Percentiles rank a stretch among this genome's conserved stretches.
These are phyloP conservation scores for Enteromius viviparus DNA, from an alignment of 2,797 vertebrate genomes.

Conservation along the genomic window DNA sequence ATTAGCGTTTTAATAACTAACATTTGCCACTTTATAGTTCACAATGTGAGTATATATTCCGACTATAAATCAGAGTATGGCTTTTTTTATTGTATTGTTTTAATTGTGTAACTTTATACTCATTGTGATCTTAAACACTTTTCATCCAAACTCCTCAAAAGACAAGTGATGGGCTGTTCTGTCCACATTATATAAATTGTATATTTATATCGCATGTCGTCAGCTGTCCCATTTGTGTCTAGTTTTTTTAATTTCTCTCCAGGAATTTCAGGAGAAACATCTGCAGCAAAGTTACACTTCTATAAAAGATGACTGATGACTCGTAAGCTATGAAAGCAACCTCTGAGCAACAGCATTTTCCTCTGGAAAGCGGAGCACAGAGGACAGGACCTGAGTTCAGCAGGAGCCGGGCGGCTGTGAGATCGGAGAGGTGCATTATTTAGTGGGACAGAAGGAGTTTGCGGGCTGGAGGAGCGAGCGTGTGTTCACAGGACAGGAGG, in stretches of 20 bases:
- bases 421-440: constrained; percentile 26
- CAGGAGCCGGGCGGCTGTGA: constrained; percentile 4
- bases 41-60: not conserved
- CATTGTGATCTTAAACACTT: not conserved
- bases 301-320: not conserved
- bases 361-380: constrained; percentile 36
- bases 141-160: not conserved
- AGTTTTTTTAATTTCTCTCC: not conserved
- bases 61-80: not conserved
- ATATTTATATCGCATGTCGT: not conserved
- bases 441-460: constrained; percentile 38
- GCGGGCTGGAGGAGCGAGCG: constrained; percentile 26
- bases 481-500: constrained; percentile 43
- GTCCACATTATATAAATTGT: not conserved
- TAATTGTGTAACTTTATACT: too few species aligned
- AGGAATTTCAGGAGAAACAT: constrained; percentile 15
- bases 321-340: not conserved
- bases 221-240: not conserved
- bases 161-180: not conserved
- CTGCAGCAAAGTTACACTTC: not conserved
- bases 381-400: not conserved
- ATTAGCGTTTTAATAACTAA: not conserved
- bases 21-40: not conserved
- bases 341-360: constrained; percentile 5
- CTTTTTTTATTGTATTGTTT: not conserved